A percentile compares a stretch with the other conserved stretches of the same genome.
These are phyloP conservation scores for Chrysolina haemoptera DNA, from an alignment of 2,888 invertebrate species.

Conservation along the genomic window DNA sequence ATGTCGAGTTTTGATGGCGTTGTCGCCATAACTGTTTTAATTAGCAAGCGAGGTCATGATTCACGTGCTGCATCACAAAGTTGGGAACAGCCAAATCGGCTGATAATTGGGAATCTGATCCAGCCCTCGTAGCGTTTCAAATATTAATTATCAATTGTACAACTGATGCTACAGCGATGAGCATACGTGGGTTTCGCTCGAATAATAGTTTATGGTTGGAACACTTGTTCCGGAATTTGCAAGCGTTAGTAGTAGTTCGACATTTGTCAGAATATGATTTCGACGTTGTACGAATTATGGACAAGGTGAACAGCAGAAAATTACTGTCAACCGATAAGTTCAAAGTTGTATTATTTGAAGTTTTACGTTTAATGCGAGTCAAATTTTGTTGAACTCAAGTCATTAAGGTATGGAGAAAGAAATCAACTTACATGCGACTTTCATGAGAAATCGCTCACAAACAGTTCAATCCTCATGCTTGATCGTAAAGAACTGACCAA, in stretches of 20 bases:
- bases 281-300: background rate
- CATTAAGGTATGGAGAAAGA: too few relatives aligned
- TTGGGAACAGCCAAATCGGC: conserved; percentile 11
- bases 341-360: too few relatives aligned
- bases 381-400: too few relatives aligned
- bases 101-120: conserved; percentile 23
- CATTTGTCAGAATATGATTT: background rate
- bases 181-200: background rate
- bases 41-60: conserved; percentile 5
- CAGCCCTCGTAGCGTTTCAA: conserved; percentile 3
- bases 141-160: conserved; percentile 18
- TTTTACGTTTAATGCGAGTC: too few relatives aligned
- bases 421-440: too few relatives aligned
- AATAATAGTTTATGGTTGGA: background rate
- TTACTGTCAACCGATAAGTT: too few relatives aligned
- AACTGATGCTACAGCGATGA: conserved; percentile 1
- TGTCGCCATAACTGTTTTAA: conserved; percentile 15
- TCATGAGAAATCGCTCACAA: too few relatives aligned
- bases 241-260: background rate
- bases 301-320: background rate
- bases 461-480: too few relatives aligned
- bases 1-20: conserved; percentile 14
- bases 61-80: conserved; percentile 12
- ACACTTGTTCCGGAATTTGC: background rate
- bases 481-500: too few relatives aligned